phyloP scores from a whole-genome alignment of 2,888 invertebrate genomes.

The Noctua janthina region DNA sequence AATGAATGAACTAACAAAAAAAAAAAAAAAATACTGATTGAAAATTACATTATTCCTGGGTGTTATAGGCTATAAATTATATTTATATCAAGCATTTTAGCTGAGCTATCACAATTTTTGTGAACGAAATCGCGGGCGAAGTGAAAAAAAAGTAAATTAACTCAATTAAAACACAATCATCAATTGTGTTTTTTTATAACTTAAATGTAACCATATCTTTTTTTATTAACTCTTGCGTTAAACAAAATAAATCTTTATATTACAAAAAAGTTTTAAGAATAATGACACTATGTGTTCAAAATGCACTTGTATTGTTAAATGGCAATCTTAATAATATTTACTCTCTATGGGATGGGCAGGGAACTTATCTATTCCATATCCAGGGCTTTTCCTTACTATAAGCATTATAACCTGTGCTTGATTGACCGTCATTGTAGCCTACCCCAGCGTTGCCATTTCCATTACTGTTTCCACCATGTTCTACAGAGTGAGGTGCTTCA shows the following conservation, averaged over 20 bases:
- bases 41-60: too few species aligned
- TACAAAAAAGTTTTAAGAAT: background rate
- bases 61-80: too few species aligned
- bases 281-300: background rate
- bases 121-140: too few species aligned
- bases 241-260: background rate
- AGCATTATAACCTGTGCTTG: background rate
- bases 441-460: background rate
- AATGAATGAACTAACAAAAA: too few species aligned
- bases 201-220: background rate
- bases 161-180: background rate
- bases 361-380: conserved; percentile 33
- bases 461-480: conserved; percentile 10
- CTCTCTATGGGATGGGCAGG: background rate
- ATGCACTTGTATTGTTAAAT: background rate
- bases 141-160: too few species aligned
- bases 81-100: too few species aligned
- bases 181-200: background rate
- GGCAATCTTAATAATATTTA: background rate
- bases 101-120: too few species aligned
- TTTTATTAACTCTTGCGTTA: background rate
- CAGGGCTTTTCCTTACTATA: conserved; percentile 7
- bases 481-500: background rate
- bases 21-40: too few species aligned
- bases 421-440: background rate